Percentiles rank a stretch among this genome's conserved stretches.
These are phyloP conservation scores for Zophobas atratus DNA, from an alignment of 1,140 invertebrate species.

Conservation along the genomic window DNA sequence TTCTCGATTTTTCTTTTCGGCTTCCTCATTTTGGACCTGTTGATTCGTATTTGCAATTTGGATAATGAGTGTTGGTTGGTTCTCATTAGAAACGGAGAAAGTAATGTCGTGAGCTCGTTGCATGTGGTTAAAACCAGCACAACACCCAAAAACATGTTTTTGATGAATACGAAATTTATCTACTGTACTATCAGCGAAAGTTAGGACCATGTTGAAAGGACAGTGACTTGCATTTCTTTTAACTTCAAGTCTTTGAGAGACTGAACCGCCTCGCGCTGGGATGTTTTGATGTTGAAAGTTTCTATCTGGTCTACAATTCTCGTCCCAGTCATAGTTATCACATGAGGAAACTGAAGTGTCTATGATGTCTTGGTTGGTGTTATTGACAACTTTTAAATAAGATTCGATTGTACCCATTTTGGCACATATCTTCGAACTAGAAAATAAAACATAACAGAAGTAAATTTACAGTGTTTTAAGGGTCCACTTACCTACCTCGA, in stretches of 20 bases:
- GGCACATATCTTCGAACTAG: too few relatives aligned
- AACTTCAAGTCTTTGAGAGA: neutral
- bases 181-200: neutral
- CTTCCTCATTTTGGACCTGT: conserved; percentile 7
- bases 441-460: too few relatives aligned
- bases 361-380: neutral
- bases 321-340: neutral
- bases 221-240: neutral
- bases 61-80: neutral
- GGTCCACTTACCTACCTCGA: too few relatives aligned
- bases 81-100: neutral
- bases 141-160: neutral
- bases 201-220: neutral
- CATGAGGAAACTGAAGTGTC: neutral
- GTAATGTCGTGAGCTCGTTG: neutral
- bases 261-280: neutral
- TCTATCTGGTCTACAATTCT: neutral
- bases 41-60: conserved; percentile 3
- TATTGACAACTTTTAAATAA: neutral
- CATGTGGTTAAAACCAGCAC: neutral
- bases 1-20: conserved; percentile 1
- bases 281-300: neutral
- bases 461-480: too few relatives aligned
- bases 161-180: neutral
- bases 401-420: neutral